Evolutionary conservation across 2,113 vertebrate species (phyloP).

Genomic region (Xiphorhynchus elegans): DNA sequence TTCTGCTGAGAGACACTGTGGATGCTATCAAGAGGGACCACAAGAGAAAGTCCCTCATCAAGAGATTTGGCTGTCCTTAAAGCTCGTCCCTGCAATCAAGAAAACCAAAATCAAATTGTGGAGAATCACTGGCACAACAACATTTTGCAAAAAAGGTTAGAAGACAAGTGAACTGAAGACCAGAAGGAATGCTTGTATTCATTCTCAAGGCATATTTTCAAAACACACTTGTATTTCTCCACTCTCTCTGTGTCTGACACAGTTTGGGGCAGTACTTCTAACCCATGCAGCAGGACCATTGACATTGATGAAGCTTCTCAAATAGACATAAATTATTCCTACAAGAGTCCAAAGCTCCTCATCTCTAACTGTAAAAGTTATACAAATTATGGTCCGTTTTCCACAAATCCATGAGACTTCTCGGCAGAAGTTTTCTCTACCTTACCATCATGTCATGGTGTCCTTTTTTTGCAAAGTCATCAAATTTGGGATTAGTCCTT

Average conservation of each 20-base stretch:
- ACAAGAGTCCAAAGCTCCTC: neutral
- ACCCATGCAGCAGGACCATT: neutral
- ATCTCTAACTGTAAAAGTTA: neutral
- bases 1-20: constrained; percentile 79
- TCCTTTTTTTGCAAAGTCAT: neutral
- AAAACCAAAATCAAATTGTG: neutral
- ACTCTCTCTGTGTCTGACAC: neutral
- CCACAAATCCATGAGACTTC: neutral
- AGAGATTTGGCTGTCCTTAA: constrained; percentile 83
- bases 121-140: neutral
- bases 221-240: neutral
- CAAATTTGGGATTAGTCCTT: neutral
- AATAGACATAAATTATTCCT: neutral
- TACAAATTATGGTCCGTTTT: neutral
- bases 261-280: neutral
- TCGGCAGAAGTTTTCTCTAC: neutral
- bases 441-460: neutral
- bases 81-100: constrained; percentile 81
- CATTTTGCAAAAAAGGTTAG: neutral
- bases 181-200: neutral
- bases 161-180: neutral
- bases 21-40: constrained; percentile 78
- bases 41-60: constrained; percentile 88
- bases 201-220: neutral
- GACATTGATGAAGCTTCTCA: neutral